Base-by-base conservation (phyloP, 2,113 vertebrate genomes). In the Serinus canaria region DNA sequence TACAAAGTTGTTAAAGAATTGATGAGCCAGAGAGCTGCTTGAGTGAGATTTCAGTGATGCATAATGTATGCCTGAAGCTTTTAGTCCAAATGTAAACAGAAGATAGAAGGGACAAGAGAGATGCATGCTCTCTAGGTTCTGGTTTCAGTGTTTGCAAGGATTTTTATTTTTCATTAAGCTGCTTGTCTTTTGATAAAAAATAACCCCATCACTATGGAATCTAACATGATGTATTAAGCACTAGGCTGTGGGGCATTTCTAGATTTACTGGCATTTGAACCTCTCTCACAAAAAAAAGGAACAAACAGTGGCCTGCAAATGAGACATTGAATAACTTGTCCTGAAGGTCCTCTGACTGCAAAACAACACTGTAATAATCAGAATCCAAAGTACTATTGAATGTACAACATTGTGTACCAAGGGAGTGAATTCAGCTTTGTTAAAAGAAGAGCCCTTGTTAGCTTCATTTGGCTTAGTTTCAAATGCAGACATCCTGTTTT, bases 1-100 rank as follows among this genome's bases (percentile, higher is more conserved):
- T 81, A 92, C 46, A 91, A 92, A 93, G 77, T 87, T 81, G 47
- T 94, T 96, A 73, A 97, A 95, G 95, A 95, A 96, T 76, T 94
- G 86, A 94, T 94, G 94, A 97, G 79, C 52, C n/a, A 41, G 80
- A 67, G 83, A 78, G 56, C 72, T 90, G 52, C 95, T 73, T 49
- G 62, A 76, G 64, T 62, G 88, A 93, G 88, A 91, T 91, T 94
- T 93, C 83, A 76, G 64, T 37, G 66, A 91, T 96, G 72, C 66
- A 95, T 96, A 94, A 96, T 96, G 70, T 63, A 92, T 92, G 84
- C 31, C 47, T 70, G 69, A 84, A 77, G 83, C 94, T 97, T 96
- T 96, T 83, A 95, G 93, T 68, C 81, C 76, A 83, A 90, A 59
- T 85, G 74, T 91, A 93, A 96, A 92, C 76, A 87, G 52, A 72